phyloP scores from a whole-genome alignment of 2,113 vertebrate species.

The Microtus montanus region DNA sequence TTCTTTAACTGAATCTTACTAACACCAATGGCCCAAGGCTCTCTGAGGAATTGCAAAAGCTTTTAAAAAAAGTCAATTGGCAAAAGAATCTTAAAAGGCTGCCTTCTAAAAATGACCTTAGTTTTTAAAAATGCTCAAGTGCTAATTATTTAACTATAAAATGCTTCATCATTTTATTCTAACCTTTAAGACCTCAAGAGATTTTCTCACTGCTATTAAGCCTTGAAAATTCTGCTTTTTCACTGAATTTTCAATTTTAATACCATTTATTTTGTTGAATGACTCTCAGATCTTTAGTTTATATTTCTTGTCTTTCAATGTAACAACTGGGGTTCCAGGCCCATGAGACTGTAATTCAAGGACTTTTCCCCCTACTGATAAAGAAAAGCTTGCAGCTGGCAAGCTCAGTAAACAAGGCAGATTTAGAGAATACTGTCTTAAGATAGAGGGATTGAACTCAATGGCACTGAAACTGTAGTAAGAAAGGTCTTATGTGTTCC shows the following conservation, averaged over 20 bases:
- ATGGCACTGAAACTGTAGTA: too few species aligned
- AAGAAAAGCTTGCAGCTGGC: background rate
- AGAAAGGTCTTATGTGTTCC: background rate
- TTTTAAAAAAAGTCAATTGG: conserved; percentile 14
- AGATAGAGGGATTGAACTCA: background rate
- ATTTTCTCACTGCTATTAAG: background rate
- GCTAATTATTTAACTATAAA: conserved; percentile 20
- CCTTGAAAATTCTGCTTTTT: background rate
- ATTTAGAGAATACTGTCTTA: background rate
- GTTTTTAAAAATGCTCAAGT: conserved; percentile 16
- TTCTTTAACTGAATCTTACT: conserved; percentile 61
- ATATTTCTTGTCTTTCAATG: background rate
- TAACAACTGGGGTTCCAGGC: background rate
- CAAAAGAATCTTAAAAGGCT: conserved; percentile 55
- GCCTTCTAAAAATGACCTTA: conserved; percentile 53
- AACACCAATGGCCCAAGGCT: conserved; percentile 52
- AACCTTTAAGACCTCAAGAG: conserved; percentile 27
- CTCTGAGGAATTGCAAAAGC: background rate
- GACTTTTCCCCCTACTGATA: background rate
- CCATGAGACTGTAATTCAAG: background rate
- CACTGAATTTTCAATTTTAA: conserved; percentile 23
- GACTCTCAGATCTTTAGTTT: background rate
- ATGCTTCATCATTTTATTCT: background rate
- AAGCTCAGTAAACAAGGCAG: background rate
- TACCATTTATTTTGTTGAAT: background rate